Base-by-base conservation (phyloP, 2,797 vertebrate species). In the Aselliscus stoliczkanus region DNA sequence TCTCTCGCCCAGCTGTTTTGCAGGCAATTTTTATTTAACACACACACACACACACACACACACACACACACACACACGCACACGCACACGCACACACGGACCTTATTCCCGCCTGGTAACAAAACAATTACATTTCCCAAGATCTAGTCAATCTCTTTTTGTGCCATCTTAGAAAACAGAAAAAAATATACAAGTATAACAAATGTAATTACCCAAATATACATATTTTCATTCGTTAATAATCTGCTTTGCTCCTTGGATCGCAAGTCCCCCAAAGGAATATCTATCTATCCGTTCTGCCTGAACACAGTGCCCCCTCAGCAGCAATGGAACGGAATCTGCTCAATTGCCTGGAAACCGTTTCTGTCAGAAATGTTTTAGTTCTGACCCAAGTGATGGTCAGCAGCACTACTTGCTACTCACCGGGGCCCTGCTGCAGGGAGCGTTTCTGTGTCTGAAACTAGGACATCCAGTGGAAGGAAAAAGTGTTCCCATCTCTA, bases 1-100 rank as follows among this genome's bases (percentile, higher is more conserved):
- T 93, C 94, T 98, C 85, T 62, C 85, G 27, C 94, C 96, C 90
- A 98, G 90, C 92, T 97, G 92, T 97, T 98, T 97, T 97, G 96
- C 96, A 95, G 94, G 96, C 97, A 95, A 97, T 97, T 98, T 98
- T 98, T 98, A 98, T 97, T 98, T 98, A 97, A 97, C 13, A 1
- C 31, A 95, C 56, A 75, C 56, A 80, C 65, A 88, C 89, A 86
- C 64, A 52, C 31, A 21, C 67, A 65, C 75, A 73, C 56, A 60
- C 58, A 69, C 88, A 69, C 62, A 84, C 69, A 73, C 62, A 79
- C 94, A 62, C 42, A 20, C 44, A 47, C 88, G 44, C 17, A 15
- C 69, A 56, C 39, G 25, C 44, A 56, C 21, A 25, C 23, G 50
- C 34, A 70, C 60, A 87, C 64, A 82, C 81, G 39, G 80, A 64